phyloP scores from a whole-genome alignment of 2,888 invertebrate species.

The Melikaiella ostensackeni region DNA sequence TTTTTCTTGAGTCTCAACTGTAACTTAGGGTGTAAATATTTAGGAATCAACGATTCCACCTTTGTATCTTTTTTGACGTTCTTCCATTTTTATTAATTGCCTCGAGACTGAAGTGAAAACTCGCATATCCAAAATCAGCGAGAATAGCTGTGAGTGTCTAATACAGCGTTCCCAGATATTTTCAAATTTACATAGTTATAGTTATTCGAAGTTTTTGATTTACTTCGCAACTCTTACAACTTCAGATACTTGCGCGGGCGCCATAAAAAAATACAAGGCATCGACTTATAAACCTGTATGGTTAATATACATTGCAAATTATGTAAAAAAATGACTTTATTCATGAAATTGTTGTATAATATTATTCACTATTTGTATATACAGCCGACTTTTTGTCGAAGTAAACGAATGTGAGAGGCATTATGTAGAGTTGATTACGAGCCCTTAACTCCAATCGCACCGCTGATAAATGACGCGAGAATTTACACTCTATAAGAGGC shows the following conservation, averaged over 20 bases:
- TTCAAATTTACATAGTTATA: constrained; percentile 16
- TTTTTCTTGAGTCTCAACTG: not conserved
- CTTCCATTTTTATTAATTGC: constrained; percentile 12
- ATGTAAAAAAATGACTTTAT: constrained; percentile 41
- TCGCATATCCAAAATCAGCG: constrained; percentile 22
- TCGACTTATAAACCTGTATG: constrained; percentile 1
- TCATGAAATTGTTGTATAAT: constrained; percentile 36
- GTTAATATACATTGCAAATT: constrained; percentile 11
- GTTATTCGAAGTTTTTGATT: constrained; percentile 14
- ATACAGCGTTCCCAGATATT: not conserved
- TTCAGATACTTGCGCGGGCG: constrained; percentile 30
- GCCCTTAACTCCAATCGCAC: constrained; percentile 8
- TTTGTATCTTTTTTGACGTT: constrained; percentile 21
- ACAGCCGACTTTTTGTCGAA: constrained; percentile 32
- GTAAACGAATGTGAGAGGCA: constrained; percentile 37
- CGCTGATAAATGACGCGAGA: constrained; percentile 6
- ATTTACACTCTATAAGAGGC: constrained; percentile 7
- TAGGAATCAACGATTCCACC: constrained; percentile 6
- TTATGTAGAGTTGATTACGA: constrained; percentile 28
- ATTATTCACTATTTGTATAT: constrained; percentile 36
- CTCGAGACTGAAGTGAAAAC: constrained; percentile 6
- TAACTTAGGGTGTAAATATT: constrained; percentile 27
- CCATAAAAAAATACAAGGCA: constrained; percentile 16
- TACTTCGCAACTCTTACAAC: not conserved
- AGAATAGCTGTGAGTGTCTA: constrained; percentile 1